Percentiles rank a stretch among this genome's conserved stretches.
These are phyloP conservation scores for Gasterosteus aculeatus DNA, from an alignment of 2,113 vertebrate genomes.

Conservation along the genomic window DNA sequence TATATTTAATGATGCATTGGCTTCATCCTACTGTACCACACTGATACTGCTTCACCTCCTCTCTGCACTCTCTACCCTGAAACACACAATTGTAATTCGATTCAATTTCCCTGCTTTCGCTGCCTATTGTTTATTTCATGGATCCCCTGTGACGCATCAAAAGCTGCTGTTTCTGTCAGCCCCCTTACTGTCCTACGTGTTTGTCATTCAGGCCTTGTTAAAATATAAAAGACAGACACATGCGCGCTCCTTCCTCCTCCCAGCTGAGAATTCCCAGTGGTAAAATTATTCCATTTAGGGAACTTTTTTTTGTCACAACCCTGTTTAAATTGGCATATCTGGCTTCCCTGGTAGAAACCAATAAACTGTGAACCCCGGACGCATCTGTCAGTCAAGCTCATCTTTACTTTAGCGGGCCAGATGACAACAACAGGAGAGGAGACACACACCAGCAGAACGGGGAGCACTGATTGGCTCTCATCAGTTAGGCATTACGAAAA, in stretches of 20 bases:
- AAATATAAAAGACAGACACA: conserved; percentile 80
- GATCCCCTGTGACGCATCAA: conserved; percentile 97
- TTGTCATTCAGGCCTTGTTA: conserved; percentile 98
- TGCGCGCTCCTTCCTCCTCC: conserved; percentile 82
- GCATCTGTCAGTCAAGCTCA: conserved; percentile 96
- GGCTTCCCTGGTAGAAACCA: conserved; percentile 93
- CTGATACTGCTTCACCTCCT: conserved; percentile 62
- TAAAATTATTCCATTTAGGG: conserved; percentile 99
- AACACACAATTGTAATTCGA: conserved; percentile 86
- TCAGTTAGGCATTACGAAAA: conserved; percentile 94
- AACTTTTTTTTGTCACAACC: conserved; percentile 97
- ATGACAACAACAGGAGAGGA: conserved; percentile 87
- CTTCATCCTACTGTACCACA: conserved; percentile 68
- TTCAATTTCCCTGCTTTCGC: conserved; percentile 85
- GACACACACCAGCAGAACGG: conserved; percentile 77
- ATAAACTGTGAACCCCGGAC: conserved; percentile 97
- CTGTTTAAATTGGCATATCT: conserved; percentile 98
- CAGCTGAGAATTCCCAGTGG: conserved; percentile 95
- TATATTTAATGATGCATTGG: conserved; percentile 79
- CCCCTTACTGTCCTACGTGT: conserved; percentile 92
- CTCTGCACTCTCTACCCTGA: conserved; percentile 50
- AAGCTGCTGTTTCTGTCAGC: conserved; percentile 90
- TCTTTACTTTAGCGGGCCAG: conserved; percentile 92
- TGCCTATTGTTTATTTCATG: conserved; percentile 96
- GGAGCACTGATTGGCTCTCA: conserved; percentile 89